phyloP scores from a whole-genome alignment of 2,797 vertebrate genomes.

The Sebastes nivosus region DNA sequence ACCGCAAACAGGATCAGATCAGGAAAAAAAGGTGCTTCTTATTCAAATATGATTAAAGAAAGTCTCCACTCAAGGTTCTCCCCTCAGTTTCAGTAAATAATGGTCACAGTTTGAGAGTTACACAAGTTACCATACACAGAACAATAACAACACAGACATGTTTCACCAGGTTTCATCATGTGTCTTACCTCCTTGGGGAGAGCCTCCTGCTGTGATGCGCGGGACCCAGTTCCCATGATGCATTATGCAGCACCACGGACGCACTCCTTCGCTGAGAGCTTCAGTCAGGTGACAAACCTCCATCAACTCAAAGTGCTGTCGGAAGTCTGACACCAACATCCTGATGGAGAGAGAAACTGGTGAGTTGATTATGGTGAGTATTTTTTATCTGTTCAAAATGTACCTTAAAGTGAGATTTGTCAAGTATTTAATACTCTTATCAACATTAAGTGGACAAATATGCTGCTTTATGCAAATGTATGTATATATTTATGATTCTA shows the following conservation, averaged over 20 bases:
- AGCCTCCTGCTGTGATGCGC: conserved; percentile 65
- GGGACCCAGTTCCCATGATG: conserved; percentile 79
- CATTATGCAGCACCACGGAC: conserved; percentile 70
- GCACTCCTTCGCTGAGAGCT: conserved; percentile 3
- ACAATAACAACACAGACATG: neutral
- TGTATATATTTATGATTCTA: fast-evolving
- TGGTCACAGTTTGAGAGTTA: neutral
- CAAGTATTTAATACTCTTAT: no score
- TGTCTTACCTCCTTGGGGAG: conserved; percentile 33
- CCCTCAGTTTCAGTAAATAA: no score
- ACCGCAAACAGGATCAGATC: no score
- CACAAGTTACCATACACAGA: neutral
- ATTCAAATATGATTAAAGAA: no score
- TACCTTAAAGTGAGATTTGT: no score
- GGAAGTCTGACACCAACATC: conserved; percentile 83
- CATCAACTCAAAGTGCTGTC: conserved; percentile 74
- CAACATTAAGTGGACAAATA: no score
- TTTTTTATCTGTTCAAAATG: no score
- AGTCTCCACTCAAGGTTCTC: no score
- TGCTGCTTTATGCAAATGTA: no score
- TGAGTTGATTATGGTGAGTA: fast-evolving
- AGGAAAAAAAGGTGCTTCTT: no score
- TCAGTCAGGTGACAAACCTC: conserved; percentile 83
- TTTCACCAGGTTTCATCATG: neutral
- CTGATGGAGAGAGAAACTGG: conserved; percentile 49